phyloP scores from a whole-genome alignment of 2,113 vertebrate genomes.

The Myiopsitta monachus region DNA sequence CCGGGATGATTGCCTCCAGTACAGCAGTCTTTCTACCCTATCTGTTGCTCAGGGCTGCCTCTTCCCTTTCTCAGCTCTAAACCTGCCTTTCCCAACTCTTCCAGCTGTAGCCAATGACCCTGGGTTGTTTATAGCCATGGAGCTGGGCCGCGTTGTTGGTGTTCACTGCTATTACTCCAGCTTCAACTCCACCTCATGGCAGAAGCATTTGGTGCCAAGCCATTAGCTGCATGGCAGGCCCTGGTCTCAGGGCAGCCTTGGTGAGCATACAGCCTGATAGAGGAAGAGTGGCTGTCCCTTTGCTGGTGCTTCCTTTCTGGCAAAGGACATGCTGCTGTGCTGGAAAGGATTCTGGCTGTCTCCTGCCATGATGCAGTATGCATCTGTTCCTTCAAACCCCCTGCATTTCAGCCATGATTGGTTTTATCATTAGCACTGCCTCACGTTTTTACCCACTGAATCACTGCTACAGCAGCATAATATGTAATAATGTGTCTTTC shows the following conservation, averaged over 20 bases:
- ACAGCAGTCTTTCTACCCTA: background rate
- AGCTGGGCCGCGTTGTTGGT: background rate
- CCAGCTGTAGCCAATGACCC: fast-evolving
- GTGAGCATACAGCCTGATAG: background rate
- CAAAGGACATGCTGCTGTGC: background rate
- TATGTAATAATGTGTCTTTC: slow-evolving; percentile 13
- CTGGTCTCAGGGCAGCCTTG: fast-evolving
- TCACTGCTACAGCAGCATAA: background rate
- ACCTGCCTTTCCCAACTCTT: background rate
- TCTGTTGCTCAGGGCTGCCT: background rate
- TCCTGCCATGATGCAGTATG: fast-evolving
- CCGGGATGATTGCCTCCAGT: fast-evolving
- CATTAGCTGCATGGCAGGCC: fast-evolving
- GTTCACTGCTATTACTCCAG: fast-evolving
- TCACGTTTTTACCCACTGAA: background rate
- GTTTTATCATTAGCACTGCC: background rate
- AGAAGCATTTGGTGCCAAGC: background rate
- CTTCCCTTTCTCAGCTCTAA: fast-evolving
- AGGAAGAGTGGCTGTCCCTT: background rate
- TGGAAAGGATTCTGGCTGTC: background rate
- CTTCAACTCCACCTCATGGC: background rate
- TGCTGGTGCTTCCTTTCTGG: background rate
- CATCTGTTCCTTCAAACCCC: background rate
- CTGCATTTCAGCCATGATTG: fast-evolving
- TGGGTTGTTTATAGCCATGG: fast-evolving